Conservation (phyloP, 2,113 vertebrate species). For the Cyprinodon brontotheroides region DNA sequence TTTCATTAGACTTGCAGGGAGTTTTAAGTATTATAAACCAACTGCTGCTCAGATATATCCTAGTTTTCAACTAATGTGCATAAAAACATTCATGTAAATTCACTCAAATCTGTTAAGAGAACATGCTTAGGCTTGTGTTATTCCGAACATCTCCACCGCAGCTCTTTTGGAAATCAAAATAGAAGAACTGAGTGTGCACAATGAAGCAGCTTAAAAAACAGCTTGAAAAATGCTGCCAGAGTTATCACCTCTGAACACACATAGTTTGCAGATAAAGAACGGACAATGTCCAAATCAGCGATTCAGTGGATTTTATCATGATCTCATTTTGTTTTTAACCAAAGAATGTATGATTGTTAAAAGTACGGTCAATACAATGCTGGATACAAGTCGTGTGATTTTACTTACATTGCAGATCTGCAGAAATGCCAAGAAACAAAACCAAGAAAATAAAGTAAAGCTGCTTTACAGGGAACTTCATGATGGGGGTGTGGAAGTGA, state of each 20-base stretch:
- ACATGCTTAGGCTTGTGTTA: no score
- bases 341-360: not conserved
- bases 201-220: not conserved
- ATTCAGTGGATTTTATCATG: not conserved
- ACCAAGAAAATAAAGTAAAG: conserved; percentile 4
- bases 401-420: conserved; percentile 36
- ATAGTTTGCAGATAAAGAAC: not conserved
- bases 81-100: not conserved
- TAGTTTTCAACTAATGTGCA: not conserved
- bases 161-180: not conserved
- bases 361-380: not conserved
- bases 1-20: not conserved
- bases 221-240: not conserved
- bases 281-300: not conserved
- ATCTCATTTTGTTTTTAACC: not conserved
- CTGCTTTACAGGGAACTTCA: not conserved
- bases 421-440: conserved; percentile 21
- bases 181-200: not conserved
- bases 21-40: not conserved
- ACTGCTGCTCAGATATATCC: not conserved
- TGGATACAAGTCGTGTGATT: not conserved
- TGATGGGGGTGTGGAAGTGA: not conserved
- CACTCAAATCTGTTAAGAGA: no score
- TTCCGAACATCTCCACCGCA: no score
- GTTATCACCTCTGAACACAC: not conserved